Evolutionary conservation across 2,888 invertebrate species (phyloP), one percentile per base, ranked within the genome.

Genomic region (Temnothorax unifasciatus): DNA sequence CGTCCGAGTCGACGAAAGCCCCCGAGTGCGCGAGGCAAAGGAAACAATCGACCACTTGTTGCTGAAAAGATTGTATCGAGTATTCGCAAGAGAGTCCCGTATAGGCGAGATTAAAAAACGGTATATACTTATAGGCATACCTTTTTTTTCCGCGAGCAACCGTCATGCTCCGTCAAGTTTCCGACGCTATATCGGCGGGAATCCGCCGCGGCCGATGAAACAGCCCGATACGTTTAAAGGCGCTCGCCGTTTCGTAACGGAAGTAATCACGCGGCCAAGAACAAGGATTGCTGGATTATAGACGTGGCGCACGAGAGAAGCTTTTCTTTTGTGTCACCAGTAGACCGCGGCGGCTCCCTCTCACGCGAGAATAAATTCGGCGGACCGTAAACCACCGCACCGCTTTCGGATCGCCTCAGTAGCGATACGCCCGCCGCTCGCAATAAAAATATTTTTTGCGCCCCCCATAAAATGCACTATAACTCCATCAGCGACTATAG

Each of bases 1-100:
- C 29, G 50, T 76, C 76, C 52, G 61, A 44, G 76, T 29, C 59
- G 44, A 52, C 73, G 66, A 59, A 34, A 59, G n/a, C n/a, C 29
- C 25, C 44, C 21, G 41, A 54, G 29, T 54, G 47, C 38, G 50
- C 73, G 74, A 74, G 73, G 25, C 29, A 74, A 86, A 82, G 77
- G 79, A 71, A 85, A 74, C 86, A 68, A 41, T 34, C 88, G 89
- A 89, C 90, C 91, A 90, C 91, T 91, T 90, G 91, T 90, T 90
- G 90, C 90, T 90, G 90, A 87, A 90, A 76, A 90, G 88, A 85
- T 81, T 81, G 79, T 81, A 81, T 81, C 79, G 73, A 81, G 79
- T 71, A 81, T 77, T 77, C 73, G 54, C 54, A 38, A 18, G 69
- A 59, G 71, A 71, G 79, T 47, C 73, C 57, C 25, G 13, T 25